Conservation (phyloP, 2,113 vertebrate species). For the Notechis scutatus region DNA sequence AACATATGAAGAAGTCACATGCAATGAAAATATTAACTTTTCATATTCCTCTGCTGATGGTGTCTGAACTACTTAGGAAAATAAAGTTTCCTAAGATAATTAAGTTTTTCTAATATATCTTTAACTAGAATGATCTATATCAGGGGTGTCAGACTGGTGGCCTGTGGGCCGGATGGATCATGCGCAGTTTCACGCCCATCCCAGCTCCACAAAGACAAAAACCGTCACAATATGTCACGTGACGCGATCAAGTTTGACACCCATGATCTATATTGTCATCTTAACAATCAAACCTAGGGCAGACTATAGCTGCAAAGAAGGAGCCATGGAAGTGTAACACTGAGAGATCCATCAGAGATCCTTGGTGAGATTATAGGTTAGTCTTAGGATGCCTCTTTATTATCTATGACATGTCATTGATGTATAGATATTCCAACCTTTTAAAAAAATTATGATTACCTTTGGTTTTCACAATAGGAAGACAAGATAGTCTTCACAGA, state of each 20-base stretch:
- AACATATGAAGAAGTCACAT: not conserved
- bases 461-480: not conserved
- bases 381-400: not conserved
- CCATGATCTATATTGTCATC: not conserved
- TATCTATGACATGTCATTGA: not conserved
- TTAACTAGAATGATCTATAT: not conserved
- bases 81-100: not conserved
- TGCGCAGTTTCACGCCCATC: too few relatives aligned
- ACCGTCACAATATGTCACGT: too few relatives aligned
- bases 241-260: too few relatives aligned
- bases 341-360: not conserved
- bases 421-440: not conserved
- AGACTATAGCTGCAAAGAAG: not conserved
- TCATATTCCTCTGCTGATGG: not conserved
- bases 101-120: not conserved
- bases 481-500: not conserved
- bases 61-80: not conserved
- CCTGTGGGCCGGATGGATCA: too few relatives aligned
- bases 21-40: not conserved
- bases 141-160: too few relatives aligned
- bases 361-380: not conserved
- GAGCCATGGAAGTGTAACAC: not conserved
- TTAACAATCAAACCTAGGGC: not conserved
- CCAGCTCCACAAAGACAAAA: too few relatives aligned
- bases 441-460: not conserved